A percentile compares a stretch with the other conserved stretches of the same genome.
These are phyloP conservation scores for Seladonia tumulorum DNA, from an alignment of 2,888 invertebrate species.

Conservation along the genomic window DNA sequence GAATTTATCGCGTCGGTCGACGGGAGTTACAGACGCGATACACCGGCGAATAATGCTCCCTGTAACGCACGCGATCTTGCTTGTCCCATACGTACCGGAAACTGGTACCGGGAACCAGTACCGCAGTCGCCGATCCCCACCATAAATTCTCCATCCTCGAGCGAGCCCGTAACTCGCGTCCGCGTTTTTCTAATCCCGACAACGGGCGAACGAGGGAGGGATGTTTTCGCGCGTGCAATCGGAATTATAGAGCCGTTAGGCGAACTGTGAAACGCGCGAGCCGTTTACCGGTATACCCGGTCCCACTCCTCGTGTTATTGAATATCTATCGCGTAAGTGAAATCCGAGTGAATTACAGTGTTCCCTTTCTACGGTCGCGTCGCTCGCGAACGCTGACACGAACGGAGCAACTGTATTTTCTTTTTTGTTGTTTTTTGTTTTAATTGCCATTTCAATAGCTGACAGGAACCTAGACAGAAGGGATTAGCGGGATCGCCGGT, in stretches of 20 bases:
- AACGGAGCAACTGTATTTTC: neutral
- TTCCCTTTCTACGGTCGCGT: conserved; percentile 1
- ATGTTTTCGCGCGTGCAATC: conserved; percentile 18
- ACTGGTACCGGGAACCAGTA: conserved; percentile 10
- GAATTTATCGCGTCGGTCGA: conserved; percentile 40
- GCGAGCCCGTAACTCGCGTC: conserved; percentile 19
- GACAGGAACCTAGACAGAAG: neutral
- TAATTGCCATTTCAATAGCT: neutral
- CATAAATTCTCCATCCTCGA: conserved; percentile 21
- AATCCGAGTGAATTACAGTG: conserved; percentile 12
- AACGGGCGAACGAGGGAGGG: conserved; percentile 3
- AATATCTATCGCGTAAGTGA: conserved; percentile 10
- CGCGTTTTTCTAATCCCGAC: conserved; percentile 16
- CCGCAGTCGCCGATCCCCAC: neutral
- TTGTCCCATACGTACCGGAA: conserved; percentile 14
- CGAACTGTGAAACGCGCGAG: conserved; percentile 8
- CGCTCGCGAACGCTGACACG: neutral
- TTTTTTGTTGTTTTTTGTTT: neutral
- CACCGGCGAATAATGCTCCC: conserved; percentile 30
- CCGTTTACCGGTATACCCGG: neutral
- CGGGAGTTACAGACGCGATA: conserved; percentile 38
- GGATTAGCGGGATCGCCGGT: neutral
- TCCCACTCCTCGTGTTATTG: neutral
- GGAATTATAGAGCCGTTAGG: conserved; percentile 23
- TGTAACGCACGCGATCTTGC: conserved; percentile 42